Conservation (phyloP, 2,797 vertebrate genomes). For the Channa striata region DNA sequence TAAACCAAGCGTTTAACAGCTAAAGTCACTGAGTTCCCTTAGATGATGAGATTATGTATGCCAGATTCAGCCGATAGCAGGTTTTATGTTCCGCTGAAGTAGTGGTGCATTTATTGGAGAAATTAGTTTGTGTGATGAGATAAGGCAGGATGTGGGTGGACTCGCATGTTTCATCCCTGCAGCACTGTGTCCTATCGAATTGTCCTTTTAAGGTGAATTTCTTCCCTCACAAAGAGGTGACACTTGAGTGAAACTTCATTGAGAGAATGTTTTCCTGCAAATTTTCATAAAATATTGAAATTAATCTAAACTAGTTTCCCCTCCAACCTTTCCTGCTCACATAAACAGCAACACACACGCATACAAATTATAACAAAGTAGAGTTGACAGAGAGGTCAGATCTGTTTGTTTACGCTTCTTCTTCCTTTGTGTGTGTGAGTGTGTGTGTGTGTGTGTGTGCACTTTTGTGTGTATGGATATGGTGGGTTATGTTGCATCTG, state of each 20-base stretch:
- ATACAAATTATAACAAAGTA: constrained; percentile 45
- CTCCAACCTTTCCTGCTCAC: constrained; percentile 26
- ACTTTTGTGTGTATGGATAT: no score
- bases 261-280: background rate
- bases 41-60: constrained; percentile 27
- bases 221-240: background rate
- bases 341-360: constrained; percentile 2
- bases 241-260: background rate
- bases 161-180: constrained; percentile 28
- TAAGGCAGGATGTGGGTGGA: constrained; percentile 22
- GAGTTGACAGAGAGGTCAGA: constrained; percentile 55
- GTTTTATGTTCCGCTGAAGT: constrained; percentile 20
- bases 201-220: constrained; percentile 45
- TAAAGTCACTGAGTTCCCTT: constrained; percentile 28
- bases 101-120: constrained; percentile 31
- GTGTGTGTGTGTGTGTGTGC: background rate
- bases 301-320: background rate
- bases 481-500: constrained; percentile 37
- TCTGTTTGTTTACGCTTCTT: constrained; percentile 63
- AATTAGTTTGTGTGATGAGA: constrained; percentile 37
- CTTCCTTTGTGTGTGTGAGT: constrained; percentile 48
- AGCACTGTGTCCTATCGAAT: background rate
- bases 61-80: constrained; percentile 38
- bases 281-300: constrained; percentile 1
- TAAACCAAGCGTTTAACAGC: background rate